A percentile compares a stretch with the other conserved stretches of the same genome.
phyloP scores from a whole-genome alignment of 1,140 invertebrate genomes.

The Heliothis virescens region DNA sequence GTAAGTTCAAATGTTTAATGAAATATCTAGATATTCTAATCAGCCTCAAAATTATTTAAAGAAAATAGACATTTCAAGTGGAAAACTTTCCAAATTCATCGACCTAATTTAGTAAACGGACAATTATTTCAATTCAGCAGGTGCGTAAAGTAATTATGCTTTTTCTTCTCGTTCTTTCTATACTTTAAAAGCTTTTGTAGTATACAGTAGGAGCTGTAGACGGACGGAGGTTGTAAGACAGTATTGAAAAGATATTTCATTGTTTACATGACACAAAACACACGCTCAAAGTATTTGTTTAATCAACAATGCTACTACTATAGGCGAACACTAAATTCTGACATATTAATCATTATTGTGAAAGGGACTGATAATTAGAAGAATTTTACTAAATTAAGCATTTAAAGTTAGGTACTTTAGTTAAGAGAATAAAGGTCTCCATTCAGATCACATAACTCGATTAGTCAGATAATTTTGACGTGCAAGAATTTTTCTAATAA shows the following conservation, averaged over 20 bases:
- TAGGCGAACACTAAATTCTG: neutral
- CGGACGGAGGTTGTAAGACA: no score
- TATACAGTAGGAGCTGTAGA: no score
- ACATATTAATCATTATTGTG: neutral
- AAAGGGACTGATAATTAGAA: constrained; percentile 5
- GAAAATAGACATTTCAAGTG: neutral
- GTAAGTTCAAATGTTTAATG: neutral
- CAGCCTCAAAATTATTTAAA: neutral
- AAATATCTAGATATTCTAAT: neutral
- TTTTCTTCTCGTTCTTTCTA: neutral
- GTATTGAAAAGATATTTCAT: no score
- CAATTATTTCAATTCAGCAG: constrained; percentile 3
- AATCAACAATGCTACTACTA: neutral
- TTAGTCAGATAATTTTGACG: neutral
- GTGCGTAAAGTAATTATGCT: neutral
- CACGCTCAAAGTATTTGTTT: no score
- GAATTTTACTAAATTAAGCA: neutral
- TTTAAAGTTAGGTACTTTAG: no score
- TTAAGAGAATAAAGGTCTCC: neutral
- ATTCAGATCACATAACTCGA: neutral
- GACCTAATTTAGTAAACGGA: neutral
- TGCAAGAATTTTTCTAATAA: no score
- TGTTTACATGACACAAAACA: no score
- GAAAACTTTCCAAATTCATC: neutral
- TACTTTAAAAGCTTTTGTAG: constrained; percentile 5